phyloP scores from a whole-genome alignment of 2,888 invertebrate genomes.

The Hemithea aestivaria region DNA sequence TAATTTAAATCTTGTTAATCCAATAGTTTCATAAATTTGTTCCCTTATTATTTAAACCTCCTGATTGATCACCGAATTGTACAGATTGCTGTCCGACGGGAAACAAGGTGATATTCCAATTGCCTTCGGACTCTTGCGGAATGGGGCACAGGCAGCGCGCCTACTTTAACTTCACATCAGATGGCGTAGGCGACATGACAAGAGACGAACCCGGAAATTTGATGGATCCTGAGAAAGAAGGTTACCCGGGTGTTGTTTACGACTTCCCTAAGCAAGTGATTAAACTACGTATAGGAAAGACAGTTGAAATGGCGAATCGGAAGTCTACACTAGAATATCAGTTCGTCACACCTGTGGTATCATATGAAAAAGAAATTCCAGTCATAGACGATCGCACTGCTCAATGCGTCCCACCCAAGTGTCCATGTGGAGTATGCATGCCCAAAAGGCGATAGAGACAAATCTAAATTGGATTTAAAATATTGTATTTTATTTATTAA shows the following conservation, averaged over 20 bases:
- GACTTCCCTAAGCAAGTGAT: constrained; percentile 63
- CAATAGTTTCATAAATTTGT: no score
- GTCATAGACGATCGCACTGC: constrained; percentile 57
- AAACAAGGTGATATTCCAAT: constrained; percentile 70
- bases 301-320: constrained; percentile 60
- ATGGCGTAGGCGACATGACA: constrained; percentile 62
- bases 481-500: constrained; percentile 17
- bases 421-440: constrained; percentile 18
- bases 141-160: constrained; percentile 63
- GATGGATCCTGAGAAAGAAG: constrained; percentile 42
- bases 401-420: constrained; percentile 47
- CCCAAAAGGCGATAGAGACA: no score
- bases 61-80: constrained; percentile 44
- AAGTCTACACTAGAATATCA: constrained; percentile 67
- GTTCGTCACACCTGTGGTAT: constrained; percentile 58
- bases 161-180: constrained; percentile 62
- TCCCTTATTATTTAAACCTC: no score
- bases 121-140: constrained; percentile 61
- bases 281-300: constrained; percentile 60
- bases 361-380: constrained; percentile 46
- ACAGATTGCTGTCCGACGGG: constrained; percentile 75
- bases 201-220: constrained; percentile 63
- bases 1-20: no score
- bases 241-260: constrained; percentile 60
- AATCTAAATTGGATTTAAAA: no score